A percentile compares a stretch with the other conserved stretches of the same genome.
These are phyloP conservation scores for Apotomis turbidana DNA, from an alignment of 2,888 invertebrate species.

Conservation along the genomic window DNA sequence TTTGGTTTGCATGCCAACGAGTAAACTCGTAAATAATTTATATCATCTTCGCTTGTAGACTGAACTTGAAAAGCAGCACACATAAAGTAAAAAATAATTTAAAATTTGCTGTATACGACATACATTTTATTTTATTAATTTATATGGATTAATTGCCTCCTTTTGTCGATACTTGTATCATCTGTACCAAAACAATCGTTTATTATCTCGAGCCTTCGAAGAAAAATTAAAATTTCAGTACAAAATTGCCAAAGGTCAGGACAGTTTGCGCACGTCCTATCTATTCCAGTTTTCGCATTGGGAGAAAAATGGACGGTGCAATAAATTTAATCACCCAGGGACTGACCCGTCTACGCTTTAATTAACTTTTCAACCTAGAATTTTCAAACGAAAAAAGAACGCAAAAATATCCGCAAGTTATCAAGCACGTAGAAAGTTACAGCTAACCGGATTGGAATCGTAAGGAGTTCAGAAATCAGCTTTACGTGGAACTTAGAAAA, in stretches of 20 bases:
- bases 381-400: conserved; percentile 62
- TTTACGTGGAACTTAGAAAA: conserved; percentile 10
- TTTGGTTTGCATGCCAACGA: too few species aligned
- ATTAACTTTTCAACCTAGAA: conserved; percentile 77
- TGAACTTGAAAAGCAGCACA: too few species aligned
- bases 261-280: conserved; percentile 7
- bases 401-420: conserved; percentile 58
- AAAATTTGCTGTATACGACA: too few species aligned
- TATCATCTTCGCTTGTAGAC: too few species aligned
- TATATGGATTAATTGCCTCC: too few species aligned
- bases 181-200: background rate
- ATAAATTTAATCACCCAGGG: conserved; percentile 77
- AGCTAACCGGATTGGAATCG: conserved; percentile 49
- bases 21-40: too few species aligned
- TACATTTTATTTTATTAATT: too few species aligned
- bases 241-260: background rate
- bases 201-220: background rate
- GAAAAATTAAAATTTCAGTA: background rate
- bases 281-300: conserved; percentile 49
- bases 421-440: conserved; percentile 57
- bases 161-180: too few species aligned
- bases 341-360: conserved; percentile 74
- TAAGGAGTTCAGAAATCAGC: conserved; percentile 33
- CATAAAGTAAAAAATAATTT: too few species aligned
- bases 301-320: conserved; percentile 69